Conservation (phyloP, 2,113 vertebrate genomes). For the Philantomba maxwellii region DNA sequence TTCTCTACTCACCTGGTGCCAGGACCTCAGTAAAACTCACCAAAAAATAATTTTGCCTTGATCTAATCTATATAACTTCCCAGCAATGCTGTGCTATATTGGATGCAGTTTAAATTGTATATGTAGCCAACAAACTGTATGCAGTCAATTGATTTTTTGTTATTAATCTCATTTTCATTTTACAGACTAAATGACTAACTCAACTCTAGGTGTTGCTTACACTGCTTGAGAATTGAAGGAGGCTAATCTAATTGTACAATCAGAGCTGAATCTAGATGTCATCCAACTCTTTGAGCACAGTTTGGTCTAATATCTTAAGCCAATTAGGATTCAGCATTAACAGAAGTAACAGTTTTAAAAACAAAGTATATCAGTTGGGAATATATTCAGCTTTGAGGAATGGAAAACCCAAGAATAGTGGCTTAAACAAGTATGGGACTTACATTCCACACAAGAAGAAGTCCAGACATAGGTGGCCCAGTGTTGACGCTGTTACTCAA, state of each 20-base stretch:
- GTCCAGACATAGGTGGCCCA: background rate
- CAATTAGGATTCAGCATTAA: background rate
- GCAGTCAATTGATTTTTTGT: background rate
- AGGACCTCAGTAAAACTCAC: background rate
- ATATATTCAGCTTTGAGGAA: background rate
- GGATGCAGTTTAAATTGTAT: background rate
- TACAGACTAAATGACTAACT: background rate
- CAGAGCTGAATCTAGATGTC: background rate
- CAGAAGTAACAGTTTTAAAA: background rate
- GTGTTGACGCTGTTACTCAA: rapidly evolving
- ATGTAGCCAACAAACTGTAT: background rate
- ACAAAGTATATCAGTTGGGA: background rate
- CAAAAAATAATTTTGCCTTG: background rate
- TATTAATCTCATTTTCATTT: background rate
- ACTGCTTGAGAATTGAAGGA: background rate
- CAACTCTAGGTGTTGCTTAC: background rate
- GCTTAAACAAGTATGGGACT: background rate
- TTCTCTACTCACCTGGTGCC: background rate
- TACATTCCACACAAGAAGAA: background rate
- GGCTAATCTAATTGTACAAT: background rate
- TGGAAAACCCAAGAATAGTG: background rate
- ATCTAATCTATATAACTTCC: background rate
- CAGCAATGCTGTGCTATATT: background rate
- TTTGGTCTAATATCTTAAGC: background rate
- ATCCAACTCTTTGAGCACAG: background rate